Evolutionary conservation across 2,113 vertebrate genomes (phyloP).

Genomic region (Microtus ochrogaster): DNA sequence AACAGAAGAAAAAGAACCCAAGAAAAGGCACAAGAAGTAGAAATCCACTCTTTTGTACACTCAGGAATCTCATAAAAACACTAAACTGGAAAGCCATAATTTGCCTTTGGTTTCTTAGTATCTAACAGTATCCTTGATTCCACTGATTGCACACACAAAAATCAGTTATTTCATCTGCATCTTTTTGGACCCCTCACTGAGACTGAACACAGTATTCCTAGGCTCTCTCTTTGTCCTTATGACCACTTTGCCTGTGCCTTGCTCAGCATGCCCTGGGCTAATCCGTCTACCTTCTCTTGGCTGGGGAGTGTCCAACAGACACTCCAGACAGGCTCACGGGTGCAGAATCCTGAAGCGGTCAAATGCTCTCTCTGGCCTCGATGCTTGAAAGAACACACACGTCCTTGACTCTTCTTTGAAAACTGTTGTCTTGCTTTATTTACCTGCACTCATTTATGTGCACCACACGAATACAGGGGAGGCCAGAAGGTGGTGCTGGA

Average conservation of each 20-base stretch:
- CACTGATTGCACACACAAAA: not conserved
- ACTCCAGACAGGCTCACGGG: not conserved
- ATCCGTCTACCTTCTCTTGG: not conserved
- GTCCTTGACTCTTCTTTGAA: not conserved
- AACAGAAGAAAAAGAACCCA: not conserved
- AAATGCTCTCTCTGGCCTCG: not conserved
- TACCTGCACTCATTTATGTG: not conserved
- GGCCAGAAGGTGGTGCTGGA: not conserved
- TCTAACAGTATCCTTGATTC: not conserved
- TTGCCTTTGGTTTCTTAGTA: not conserved
- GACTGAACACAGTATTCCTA: accelerated
- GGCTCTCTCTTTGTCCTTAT: not conserved
- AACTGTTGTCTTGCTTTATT: not conserved
- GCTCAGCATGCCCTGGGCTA: not conserved
- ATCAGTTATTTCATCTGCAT: not conserved
- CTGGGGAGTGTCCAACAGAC: not conserved
- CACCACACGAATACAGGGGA: not conserved
- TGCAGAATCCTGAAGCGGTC: not conserved
- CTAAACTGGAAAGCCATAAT: not conserved
- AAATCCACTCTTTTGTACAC: not conserved
- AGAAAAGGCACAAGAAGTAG: not conserved
- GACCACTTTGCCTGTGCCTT: not conserved
- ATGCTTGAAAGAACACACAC: not conserved
- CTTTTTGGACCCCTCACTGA: not conserved
- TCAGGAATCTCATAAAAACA: not conserved